These are phyloP conservation scores for Stichodactyla helianthus DNA, from an alignment of 64 coral and sea anemone species.

Conservation along the genomic window DNA sequence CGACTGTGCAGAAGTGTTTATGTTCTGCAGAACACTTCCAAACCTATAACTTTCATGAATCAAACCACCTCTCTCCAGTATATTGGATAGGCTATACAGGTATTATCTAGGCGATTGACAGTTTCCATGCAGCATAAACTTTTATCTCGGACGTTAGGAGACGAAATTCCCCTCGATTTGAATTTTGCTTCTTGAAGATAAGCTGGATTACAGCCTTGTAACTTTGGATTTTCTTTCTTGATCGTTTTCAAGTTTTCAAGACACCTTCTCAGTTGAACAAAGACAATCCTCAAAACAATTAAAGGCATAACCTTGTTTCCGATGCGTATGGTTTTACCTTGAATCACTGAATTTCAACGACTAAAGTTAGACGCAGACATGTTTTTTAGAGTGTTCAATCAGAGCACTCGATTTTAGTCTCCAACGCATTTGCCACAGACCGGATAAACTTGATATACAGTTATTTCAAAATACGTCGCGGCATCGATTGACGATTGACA, in stretches of 20 bases:
- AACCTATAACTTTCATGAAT: slow-evolving; percentile 1
- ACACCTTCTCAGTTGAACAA: background rate
- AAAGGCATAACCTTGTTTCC: background rate
- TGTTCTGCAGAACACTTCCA: background rate
- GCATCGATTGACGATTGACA: too few species aligned
- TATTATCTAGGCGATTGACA: background rate
- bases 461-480: too few species aligned
- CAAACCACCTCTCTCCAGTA: background rate
- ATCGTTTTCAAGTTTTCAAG: slow-evolving; percentile 6
- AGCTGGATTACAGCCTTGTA: background rate
- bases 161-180: background rate
- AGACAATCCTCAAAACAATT: background rate
- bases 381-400: too few species aligned
- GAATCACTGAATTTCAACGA: background rate
- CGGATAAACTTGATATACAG: too few species aligned
- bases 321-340: background rate
- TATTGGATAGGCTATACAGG: background rate
- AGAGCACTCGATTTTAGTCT: too few species aligned
- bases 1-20: background rate
- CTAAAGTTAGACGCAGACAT: too few species aligned
- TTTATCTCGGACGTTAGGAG: background rate
- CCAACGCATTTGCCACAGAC: too few species aligned
- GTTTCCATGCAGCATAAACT: background rate
- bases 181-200: background rate
- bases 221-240: background rate